phyloP scores from a whole-genome alignment of 2,113 vertebrate genomes.

The Erinaceus europaeus region DNA sequence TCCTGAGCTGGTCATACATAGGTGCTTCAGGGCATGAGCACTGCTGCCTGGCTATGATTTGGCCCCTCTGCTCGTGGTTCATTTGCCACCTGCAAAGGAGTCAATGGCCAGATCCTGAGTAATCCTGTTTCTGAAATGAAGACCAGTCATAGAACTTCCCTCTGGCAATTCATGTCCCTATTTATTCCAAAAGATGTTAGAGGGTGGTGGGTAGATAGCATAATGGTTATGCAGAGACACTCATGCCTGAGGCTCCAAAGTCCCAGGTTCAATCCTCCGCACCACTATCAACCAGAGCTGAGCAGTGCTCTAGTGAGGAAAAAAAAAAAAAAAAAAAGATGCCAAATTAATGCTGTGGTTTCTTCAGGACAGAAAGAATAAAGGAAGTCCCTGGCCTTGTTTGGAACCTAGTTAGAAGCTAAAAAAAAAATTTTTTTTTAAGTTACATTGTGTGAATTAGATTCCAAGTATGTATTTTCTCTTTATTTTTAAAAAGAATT shows the following conservation, averaged over 20 bases:
- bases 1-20: neutral
- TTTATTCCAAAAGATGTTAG: neutral
- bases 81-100: neutral
- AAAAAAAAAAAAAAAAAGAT: too few species aligned
- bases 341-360: too few species aligned
- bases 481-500: too few species aligned
- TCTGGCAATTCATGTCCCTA: neutral
- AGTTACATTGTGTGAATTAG: slow-evolving; percentile 6
- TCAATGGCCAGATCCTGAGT: neutral
- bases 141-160: neutral
- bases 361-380: neutral
- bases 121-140: neutral
- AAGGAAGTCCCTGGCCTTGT: neutral
- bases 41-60: neutral
- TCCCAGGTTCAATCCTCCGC: too few species aligned
- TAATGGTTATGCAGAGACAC: too few species aligned
- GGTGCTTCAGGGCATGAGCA: neutral
- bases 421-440: too few species aligned
- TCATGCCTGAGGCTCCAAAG: too few species aligned
- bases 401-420: neutral
- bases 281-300: too few species aligned
- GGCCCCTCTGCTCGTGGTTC: neutral
- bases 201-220: too few species aligned
- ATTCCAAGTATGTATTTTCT: neutral
- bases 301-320: too few species aligned